These are phyloP conservation scores for Synanthedon formicaeformis DNA, from an alignment of 2,888 invertebrate genomes.

Conservation along the genomic window DNA sequence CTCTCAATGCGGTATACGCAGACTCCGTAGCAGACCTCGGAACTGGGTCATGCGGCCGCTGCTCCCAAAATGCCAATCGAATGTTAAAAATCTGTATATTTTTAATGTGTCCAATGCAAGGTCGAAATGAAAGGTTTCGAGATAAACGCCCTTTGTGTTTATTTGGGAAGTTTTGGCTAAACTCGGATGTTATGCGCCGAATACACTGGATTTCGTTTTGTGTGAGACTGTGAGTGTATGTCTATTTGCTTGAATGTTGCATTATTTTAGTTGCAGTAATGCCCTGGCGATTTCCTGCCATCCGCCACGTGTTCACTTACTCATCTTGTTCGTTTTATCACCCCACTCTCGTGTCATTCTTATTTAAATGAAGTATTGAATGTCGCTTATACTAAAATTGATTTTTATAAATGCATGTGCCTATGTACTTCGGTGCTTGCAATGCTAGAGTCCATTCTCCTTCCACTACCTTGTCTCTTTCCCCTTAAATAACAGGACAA, in stretches of 20 bases:
- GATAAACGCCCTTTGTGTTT: too few species aligned
- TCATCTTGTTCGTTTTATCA: conserved; percentile 17
- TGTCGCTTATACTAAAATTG: too few species aligned
- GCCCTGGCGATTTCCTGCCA: conserved; percentile 40
- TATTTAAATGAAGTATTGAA: not conserved
- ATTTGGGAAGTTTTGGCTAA: too few species aligned
- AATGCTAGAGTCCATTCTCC: too few species aligned
- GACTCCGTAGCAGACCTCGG: conserved; percentile 36
- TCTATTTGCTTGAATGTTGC: conserved; percentile 1
- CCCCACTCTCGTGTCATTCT: conserved; percentile 1
- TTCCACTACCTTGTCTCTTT: too few species aligned
- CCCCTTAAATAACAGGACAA: too few species aligned
- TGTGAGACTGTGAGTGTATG: not conserved
- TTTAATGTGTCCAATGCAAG: too few species aligned
- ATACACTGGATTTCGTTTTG: not conserved
- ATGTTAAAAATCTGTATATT: conserved; percentile 4
- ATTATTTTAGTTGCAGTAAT: conserved; percentile 15
- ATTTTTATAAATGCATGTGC: too few species aligned
- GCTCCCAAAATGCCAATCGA: conserved; percentile 31
- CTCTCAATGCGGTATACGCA: conserved; percentile 39
- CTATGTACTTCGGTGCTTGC: too few species aligned
- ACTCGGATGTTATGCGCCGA: too few species aligned
- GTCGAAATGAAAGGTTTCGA: too few species aligned
- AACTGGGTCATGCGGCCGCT: conserved; percentile 45
- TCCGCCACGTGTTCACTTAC: conserved; percentile 23